Evolutionary conservation across 2,113 vertebrate species (phyloP).

Genomic region (Lepidiolamprologus cunningtoni): DNA sequence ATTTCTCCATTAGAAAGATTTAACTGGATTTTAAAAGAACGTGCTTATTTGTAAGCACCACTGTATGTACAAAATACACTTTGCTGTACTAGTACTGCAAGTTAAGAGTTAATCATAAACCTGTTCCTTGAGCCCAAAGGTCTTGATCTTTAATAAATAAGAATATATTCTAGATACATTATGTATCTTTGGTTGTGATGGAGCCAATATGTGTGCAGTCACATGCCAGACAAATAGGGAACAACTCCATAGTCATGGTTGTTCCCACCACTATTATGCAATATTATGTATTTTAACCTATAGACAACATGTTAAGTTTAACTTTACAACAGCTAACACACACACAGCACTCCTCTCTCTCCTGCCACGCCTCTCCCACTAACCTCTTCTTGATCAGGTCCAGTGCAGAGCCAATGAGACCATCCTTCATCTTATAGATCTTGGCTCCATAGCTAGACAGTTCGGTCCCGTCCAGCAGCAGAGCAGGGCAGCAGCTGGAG

Average conservation of each 20-base stretch:
- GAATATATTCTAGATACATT: rapidly evolving
- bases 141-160: background rate
- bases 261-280: background rate
- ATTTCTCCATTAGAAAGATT: slow-evolving; percentile 3
- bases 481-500: slow-evolving; percentile 82
- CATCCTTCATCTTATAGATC: slow-evolving; percentile 87
- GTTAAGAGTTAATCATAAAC: background rate
- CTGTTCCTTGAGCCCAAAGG: background rate
- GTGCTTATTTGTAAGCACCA: background rate
- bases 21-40: background rate
- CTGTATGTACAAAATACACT: background rate
- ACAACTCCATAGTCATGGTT: background rate
- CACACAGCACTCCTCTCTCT: background rate
- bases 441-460: slow-evolving; percentile 83
- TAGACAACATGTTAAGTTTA: background rate
- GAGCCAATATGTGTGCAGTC: background rate
- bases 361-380: background rate
- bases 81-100: background rate
- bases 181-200: background rate
- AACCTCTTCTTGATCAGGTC: slow-evolving; percentile 92
- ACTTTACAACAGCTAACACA: background rate
- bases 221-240: background rate
- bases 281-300: background rate
- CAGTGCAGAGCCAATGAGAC: slow-evolving; percentile 81
- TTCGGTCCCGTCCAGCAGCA: slow-evolving; percentile 81